A percentile compares a stretch with the other conserved stretches of the same genome.
These are phyloP conservation scores for Rhabditoides inermis DNA, from an alignment of 2,888 invertebrate species.

Conservation along the genomic window DNA sequence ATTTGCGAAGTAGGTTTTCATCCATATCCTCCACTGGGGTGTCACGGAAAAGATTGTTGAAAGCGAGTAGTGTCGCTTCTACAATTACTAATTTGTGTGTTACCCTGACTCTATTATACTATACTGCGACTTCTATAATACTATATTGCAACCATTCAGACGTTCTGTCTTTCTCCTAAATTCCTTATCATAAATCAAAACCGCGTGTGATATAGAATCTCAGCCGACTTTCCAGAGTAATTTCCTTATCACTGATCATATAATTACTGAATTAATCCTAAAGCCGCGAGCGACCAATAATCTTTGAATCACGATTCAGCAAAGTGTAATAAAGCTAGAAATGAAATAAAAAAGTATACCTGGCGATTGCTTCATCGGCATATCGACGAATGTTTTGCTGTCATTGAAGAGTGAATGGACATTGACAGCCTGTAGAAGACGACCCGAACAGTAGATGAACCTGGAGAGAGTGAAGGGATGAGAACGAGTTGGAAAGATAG, in stretches of 20 bases:
- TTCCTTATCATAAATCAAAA: neutral
- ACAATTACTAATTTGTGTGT: neutral
- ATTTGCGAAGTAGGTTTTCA: slow-evolving; percentile 11
- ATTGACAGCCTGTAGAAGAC: slow-evolving; percentile 41
- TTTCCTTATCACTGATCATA: too few relatives aligned
- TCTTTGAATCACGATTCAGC: neutral
- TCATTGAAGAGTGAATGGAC: slow-evolving; percentile 37
- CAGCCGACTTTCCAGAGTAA: too few relatives aligned
- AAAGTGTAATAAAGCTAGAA: neutral
- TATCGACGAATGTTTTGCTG: slow-evolving; percentile 49
- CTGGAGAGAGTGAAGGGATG: slow-evolving; percentile 8
- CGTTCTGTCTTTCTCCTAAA: neutral
- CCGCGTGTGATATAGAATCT: too few relatives aligned
- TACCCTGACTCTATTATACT: neutral
- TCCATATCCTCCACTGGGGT: slow-evolving; percentile 7
- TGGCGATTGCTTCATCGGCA: slow-evolving; percentile 36
- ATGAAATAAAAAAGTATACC: slow-evolving; percentile 13
- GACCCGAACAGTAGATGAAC: slow-evolving; percentile 42
- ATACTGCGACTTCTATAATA: neutral
- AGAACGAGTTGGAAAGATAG: neutral
- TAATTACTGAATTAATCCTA: too few relatives aligned
- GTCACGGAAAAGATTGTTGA: slow-evolving; percentile 16
- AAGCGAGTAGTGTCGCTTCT: slow-evolving; percentile 13
- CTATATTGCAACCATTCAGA: neutral
- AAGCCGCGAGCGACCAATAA: too few relatives aligned